These are phyloP conservation scores for Clistopyga incitator DNA, from an alignment of 2,888 invertebrate species.

Conservation along the genomic window DNA sequence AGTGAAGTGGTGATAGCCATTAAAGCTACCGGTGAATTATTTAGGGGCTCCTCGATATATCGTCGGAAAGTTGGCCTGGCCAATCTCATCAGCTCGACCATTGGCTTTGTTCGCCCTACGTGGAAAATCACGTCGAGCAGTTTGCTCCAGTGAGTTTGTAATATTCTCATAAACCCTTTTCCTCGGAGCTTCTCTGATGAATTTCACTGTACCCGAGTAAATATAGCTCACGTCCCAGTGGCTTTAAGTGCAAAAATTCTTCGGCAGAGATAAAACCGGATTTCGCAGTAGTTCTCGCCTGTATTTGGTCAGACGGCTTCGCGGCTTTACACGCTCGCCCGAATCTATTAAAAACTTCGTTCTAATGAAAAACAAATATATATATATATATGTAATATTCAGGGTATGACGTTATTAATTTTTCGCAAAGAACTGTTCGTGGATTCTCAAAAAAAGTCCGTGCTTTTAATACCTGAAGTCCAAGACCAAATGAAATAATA, in stretches of 20 bases:
- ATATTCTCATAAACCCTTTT: conserved; percentile 5
- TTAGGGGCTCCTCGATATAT: conserved; percentile 57
- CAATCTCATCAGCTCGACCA: conserved; percentile 25
- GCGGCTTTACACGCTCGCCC: neutral
- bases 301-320: conserved; percentile 1
- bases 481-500: no score
- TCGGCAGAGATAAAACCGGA: neutral
- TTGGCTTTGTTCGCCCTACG: neutral
- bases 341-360: neutral
- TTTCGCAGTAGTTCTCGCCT: conserved; percentile 8
- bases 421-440: no score
- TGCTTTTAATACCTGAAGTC: no score
- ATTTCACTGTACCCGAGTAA: neutral
- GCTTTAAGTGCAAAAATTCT: neutral
- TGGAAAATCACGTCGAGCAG: conserved; percentile 51
- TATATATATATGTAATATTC: neutral
- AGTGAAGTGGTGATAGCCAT: conserved; percentile 64
- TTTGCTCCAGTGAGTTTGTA: neutral
- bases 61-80: conserved; percentile 54
- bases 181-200: neutral
- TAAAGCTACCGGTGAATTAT: conserved; percentile 62
- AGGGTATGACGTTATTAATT: no score
- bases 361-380: neutral
- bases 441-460: no score
- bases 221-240: neutral